These are phyloP conservation scores for Meloidogyne exigua DNA, from an alignment of 1,140 invertebrate species.

Conservation along the genomic window DNA sequence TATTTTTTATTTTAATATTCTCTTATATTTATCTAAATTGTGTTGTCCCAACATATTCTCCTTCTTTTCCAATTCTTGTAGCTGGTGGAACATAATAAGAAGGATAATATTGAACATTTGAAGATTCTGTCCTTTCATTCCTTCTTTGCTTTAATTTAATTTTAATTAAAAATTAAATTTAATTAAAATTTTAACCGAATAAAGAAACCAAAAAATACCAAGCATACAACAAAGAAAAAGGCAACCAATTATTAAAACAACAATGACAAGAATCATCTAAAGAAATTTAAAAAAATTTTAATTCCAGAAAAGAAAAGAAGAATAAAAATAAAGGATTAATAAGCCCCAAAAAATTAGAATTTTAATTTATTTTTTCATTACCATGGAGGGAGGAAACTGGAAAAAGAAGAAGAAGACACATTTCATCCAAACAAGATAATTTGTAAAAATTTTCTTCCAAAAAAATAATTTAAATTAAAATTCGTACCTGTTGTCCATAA, in stretches of 20 bases:
- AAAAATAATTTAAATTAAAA: not conserved
- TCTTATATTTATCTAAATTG: not conserved
- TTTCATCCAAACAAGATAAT: not conserved
- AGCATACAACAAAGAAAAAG: constrained; percentile 19
- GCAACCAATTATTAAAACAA: constrained; percentile 23
- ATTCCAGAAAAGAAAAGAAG: no score
- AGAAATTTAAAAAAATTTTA: not conserved
- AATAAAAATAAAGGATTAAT: no score
- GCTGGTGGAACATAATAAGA: constrained; percentile 1
- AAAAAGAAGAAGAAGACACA: not conserved
- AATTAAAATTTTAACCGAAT: constrained; percentile 7
- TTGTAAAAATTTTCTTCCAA: not conserved
- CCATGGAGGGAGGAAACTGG: constrained; percentile 1
- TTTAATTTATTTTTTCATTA: not conserved
- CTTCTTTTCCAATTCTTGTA: constrained; percentile 2
- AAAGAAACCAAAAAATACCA: constrained; percentile 22
- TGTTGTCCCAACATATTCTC: not conserved
- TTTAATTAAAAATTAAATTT: not conserved
- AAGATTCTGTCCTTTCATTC: not conserved
- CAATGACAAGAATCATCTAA: constrained; percentile 24
- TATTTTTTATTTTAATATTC: no score
- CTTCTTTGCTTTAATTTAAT: not conserved
- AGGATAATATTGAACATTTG: constrained; percentile 5
- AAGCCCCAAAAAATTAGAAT: no score
- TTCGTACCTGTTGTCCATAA: constrained; percentile 15